These are phyloP conservation scores for Neosilurus hyrtlii DNA, from an alignment of 2,797 vertebrate species.

Conservation along the genomic window DNA sequence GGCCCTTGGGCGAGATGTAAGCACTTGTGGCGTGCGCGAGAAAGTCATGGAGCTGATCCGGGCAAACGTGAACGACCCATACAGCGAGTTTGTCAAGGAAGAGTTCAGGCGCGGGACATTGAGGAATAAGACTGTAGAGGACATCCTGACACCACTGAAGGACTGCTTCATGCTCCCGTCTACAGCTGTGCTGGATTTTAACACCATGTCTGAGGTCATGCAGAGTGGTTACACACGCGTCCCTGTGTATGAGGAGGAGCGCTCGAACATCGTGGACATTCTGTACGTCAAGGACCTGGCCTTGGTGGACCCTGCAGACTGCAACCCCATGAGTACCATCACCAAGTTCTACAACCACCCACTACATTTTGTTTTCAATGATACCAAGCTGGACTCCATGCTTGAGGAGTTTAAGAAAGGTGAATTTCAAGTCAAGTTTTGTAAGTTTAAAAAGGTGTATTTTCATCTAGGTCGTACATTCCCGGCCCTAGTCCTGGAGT, in stretches of 20 bases:
- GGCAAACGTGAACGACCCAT: conserved; percentile 80
- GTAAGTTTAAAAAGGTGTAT: neutral
- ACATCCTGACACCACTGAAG: conserved; percentile 85
- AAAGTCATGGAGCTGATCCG: conserved; percentile 80
- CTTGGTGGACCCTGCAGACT: conserved; percentile 86
- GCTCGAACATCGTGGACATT: conserved; percentile 89
- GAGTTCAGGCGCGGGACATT: conserved; percentile 84
- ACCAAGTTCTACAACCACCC: conserved; percentile 93
- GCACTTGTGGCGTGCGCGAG: conserved; percentile 76
- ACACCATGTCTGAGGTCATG: conserved; percentile 90
- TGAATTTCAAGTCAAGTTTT: conserved; percentile 29
- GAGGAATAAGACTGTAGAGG: conserved; percentile 85
- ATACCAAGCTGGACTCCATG: conserved; percentile 90
- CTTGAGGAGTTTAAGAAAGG: conserved; percentile 91
- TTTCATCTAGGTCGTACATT: neutral
- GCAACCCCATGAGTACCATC: conserved; percentile 88
- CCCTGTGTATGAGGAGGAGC: conserved; percentile 90
- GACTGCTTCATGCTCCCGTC: conserved; percentile 91
- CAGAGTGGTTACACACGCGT: conserved; percentile 89
- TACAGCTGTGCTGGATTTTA: conserved; percentile 80
- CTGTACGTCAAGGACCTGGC: conserved; percentile 88
- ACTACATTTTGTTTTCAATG: conserved; percentile 90
- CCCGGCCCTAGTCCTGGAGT: neutral
- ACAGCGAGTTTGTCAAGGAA: conserved; percentile 86
- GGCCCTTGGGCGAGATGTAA: conserved; percentile 74